phyloP scores from a whole-genome alignment of 2,113 vertebrate genomes.

The Bombycilla garrulus region DNA sequence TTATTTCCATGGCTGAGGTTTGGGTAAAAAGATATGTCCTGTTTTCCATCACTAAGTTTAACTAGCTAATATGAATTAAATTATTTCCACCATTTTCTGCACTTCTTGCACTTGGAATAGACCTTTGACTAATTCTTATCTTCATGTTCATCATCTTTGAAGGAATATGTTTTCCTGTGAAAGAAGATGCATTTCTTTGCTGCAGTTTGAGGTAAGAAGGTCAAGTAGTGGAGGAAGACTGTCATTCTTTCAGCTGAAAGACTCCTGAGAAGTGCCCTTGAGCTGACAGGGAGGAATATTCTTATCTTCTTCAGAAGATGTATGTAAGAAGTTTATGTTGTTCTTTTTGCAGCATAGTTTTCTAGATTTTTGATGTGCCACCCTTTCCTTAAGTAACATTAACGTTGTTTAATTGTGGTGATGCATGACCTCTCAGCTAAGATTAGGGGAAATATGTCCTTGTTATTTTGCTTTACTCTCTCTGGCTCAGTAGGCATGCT shows the following conservation, averaged over 20 bases:
- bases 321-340: neutral
- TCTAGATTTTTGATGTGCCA: neutral
- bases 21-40: neutral
- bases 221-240: neutral
- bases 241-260: neutral
- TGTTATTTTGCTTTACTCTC: neutral
- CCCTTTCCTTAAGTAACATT: neutral
- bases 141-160: neutral
- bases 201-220: neutral
- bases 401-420: neutral
- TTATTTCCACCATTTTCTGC: neutral
- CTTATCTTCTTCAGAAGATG: neutral
- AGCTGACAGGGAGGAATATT: neutral
- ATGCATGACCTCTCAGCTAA: neutral
- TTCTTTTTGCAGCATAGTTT: neutral
- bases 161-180: neutral
- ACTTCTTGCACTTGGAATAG: neutral
- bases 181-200: neutral
- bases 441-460: neutral
- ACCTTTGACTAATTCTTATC: neutral
- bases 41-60: neutral
- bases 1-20: neutral
- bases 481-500: neutral
- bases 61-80: neutral
- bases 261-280: neutral